Conservation (phyloP, 2,888 invertebrate species). For the Drosophila atroscutellata region DNA sequence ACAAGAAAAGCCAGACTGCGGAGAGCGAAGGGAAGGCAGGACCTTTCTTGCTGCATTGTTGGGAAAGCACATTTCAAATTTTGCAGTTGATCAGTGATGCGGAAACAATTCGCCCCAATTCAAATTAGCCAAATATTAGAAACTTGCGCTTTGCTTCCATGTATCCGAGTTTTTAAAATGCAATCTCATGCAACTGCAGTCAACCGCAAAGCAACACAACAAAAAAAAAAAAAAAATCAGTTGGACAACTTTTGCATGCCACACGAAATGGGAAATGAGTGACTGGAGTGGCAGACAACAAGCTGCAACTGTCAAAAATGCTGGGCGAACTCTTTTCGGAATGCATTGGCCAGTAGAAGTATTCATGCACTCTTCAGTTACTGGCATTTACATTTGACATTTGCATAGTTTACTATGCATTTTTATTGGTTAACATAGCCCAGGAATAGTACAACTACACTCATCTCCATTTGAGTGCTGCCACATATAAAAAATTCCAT, state of each 20-base stretch:
- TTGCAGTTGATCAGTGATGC: constrained; percentile 45
- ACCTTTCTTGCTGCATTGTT: constrained; percentile 13
- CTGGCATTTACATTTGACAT: constrained; percentile 70
- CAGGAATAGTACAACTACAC: constrained; percentile 1
- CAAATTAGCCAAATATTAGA: constrained; percentile 69
- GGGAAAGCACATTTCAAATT: constrained; percentile 20
- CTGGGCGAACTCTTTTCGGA: constrained; percentile 54
- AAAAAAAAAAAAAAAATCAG: constrained; percentile 40
- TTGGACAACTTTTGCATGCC: constrained; percentile 54
- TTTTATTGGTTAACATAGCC: constrained; percentile 62
- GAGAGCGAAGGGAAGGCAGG: constrained; percentile 1
- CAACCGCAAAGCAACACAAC: constrained; percentile 53
- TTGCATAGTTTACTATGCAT: constrained; percentile 72
- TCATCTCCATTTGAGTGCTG: constrained; percentile 1
- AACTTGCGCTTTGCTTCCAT: constrained; percentile 53
- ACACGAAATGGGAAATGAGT: constrained; percentile 17
- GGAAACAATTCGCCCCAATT: constrained; percentile 58
- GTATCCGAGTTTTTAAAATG: constrained; percentile 51
- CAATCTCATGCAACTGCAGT: constrained; percentile 60
- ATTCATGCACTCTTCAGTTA: constrained; percentile 63
- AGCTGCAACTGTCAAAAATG: constrained; percentile 73
- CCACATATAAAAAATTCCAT: constrained; percentile 59
- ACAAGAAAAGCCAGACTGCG: neutral
- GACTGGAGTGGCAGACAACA: constrained; percentile 35
- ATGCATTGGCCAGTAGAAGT: constrained; percentile 64